phyloP scores from a whole-genome alignment of 1,140 invertebrate species.

The Philotrypesis tridentata region DNA sequence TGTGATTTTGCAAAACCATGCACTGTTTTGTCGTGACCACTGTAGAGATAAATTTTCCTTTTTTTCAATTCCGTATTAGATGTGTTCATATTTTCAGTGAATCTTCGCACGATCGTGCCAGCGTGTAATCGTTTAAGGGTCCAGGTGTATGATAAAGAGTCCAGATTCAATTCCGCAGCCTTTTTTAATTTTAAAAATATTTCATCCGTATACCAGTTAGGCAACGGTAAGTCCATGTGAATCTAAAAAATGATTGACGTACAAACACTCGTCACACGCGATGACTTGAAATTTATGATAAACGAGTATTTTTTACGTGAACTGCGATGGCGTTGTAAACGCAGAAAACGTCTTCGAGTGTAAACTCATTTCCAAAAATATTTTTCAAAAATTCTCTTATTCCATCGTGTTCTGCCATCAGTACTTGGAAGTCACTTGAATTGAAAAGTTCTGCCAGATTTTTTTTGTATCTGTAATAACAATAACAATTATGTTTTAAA shows the following conservation, averaged over 20 bases:
- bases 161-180: not conserved
- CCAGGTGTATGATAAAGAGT: slow-evolving; percentile 5
- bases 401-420: not conserved
- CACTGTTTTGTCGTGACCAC: slow-evolving; percentile 21
- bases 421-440: not conserved
- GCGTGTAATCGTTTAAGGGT: slow-evolving; percentile 12
- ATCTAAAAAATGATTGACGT: not conserved
- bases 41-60: slow-evolving; percentile 32
- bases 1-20: slow-evolving; percentile 3
- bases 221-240: slow-evolving; percentile 6
- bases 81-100: slow-evolving; percentile 4
- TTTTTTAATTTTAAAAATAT: not conserved
- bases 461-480: not conserved
- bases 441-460: not conserved
- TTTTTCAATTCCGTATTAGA: not conserved
- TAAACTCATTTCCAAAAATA: not conserved
- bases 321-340: not conserved
- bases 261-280: not conserved
- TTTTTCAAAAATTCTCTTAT: not conserved
- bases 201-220: slow-evolving; percentile 5
- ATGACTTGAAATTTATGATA: not conserved
- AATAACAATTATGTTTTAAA: not conserved
- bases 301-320: not conserved
- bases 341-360: not conserved
- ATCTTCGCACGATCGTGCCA: slow-evolving; percentile 4